Base-by-base conservation (phyloP, 1,140 invertebrate species). In the Drosophila novamexicana region DNA sequence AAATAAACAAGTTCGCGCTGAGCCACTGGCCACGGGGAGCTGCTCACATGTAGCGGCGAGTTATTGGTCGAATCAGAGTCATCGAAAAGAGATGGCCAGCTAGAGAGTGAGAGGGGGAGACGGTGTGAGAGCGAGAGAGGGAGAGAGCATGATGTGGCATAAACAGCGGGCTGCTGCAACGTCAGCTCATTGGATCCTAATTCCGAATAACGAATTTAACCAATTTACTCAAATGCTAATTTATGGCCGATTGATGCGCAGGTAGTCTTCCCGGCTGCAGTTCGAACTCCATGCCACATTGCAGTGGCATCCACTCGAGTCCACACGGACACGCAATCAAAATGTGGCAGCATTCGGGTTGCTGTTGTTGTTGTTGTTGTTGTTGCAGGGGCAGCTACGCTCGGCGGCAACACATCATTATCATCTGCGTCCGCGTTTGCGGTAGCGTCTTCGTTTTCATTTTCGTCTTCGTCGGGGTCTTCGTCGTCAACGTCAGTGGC, bases 201-300 rank as follows among this genome's bases (percentile, higher is more conserved):
- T 91, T 90, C 83, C 83, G 77, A 91, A 91, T 89, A 91, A 91
- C 86, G 86, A 91, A 91, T 91, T 91, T 91, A 91, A 89, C 62
- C 86, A 90, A 91, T 91, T 91, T 91, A 90, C 90, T 90, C 81
- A 91, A 91, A 91, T 91, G 86, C 90, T 91, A 91, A 91, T 91
- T 91, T 91, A 91, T 91, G 83, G 88, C 75, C 88, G 81, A 91
- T 89, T 79, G 81, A 90, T 89, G 83, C 81, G 74, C 90, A 91
- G 90, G 90, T 90, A 90, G 76, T 34, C 49, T 16, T 29, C 34
- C 6, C 42, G 22, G 22, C 18, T 45, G 8, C 56, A 45, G 18
- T 22, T 45, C 10, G 29, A 45, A 9, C 6, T 37, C 34, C 9
- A 14, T 7, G 12, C 32, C 29, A 29, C 22, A 29, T 29, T 29